Base-by-base conservation (phyloP, 1,140 invertebrate species). In the Psilanteris sp. region DNA sequence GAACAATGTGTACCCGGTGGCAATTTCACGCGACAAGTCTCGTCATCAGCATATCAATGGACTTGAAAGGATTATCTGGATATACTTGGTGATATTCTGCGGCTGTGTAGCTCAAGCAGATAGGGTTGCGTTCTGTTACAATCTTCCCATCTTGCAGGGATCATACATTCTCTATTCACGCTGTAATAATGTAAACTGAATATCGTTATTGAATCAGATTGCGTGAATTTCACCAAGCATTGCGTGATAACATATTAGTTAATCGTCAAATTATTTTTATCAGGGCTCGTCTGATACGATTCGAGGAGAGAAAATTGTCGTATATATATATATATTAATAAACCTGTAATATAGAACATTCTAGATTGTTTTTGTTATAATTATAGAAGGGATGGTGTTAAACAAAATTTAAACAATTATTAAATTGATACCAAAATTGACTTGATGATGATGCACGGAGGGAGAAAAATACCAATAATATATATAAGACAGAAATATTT, bases 11-110 rank as follows among this genome's bases (percentile, higher is more conserved):
- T 81, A 79, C 83, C 82, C 82, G 83, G 81, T 88, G 85, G 84
- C 86, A 89, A 88, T 89, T 89, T 89, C 87, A 88, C 86, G 87
- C 85, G 87, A 89, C 87, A 88, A 87, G 86, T 89, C 82, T 83
- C 81, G 75, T 79, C 83, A 89, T 89, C 87, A 89, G 86, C 87
- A 89, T 89, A 89, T 89, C 86, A 89, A 89, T 88, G 79, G 86
- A 79, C 77, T 71, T 68, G 77, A 64, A 79, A 86, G 67, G 87
- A 89, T 89, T 87, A 89, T 86, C 86, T 84, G 81, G 82, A 85
- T 87, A 83, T 82, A 80, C 86, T 78, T 77, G 79, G 81, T 81
- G 81, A 86, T 87, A 86, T 83, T 84, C 85, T 77, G 86, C 79
- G 87, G 86, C 86, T 86, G 48, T 44, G 27, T 43, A 84, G 87